These are phyloP conservation scores for Taphrorychus bicolor DNA, from an alignment of 2,888 invertebrate species.

Conservation along the genomic window DNA sequence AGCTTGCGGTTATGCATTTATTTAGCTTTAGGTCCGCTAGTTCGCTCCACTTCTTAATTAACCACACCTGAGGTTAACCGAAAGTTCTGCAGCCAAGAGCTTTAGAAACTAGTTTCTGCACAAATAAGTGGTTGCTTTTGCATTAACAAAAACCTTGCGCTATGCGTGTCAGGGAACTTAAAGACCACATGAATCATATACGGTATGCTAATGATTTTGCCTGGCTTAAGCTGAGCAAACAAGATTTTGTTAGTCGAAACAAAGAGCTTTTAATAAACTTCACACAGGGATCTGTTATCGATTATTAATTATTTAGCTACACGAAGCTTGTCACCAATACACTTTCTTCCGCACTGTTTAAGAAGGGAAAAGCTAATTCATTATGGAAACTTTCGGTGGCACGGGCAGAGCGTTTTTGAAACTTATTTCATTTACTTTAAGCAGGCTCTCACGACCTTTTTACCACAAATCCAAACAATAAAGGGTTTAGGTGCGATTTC, in stretches of 20 bases:
- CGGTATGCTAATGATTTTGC: neutral
- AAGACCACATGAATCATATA: neutral
- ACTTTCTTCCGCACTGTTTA: neutral
- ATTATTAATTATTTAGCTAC: neutral
- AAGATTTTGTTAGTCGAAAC: too few species aligned
- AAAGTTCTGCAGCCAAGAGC: neutral
- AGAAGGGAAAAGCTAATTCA: neutral
- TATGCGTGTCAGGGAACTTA: neutral
- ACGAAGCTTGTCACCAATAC: neutral
- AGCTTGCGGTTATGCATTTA: conserved; percentile 6
- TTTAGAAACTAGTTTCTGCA: neutral
- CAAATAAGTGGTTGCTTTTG: neutral
- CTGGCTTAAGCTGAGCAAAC: neutral
- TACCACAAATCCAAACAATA: neutral
- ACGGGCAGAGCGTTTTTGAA: neutral
- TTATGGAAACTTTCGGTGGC: neutral
- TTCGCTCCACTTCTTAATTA: neutral
- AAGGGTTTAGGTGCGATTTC: neutral
- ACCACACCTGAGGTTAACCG: neutral
- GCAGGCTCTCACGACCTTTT: neutral
- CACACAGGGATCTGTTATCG: neutral
- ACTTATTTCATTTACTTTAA: neutral
- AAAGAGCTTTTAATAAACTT: too few species aligned
- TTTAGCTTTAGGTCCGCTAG: neutral
- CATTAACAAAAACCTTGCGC: neutral